Percentiles rank a stretch among this genome's conserved stretches.
These are phyloP conservation scores for Podilymbus podiceps DNA, from an alignment of 2,113 vertebrate genomes.

Conservation along the genomic window DNA sequence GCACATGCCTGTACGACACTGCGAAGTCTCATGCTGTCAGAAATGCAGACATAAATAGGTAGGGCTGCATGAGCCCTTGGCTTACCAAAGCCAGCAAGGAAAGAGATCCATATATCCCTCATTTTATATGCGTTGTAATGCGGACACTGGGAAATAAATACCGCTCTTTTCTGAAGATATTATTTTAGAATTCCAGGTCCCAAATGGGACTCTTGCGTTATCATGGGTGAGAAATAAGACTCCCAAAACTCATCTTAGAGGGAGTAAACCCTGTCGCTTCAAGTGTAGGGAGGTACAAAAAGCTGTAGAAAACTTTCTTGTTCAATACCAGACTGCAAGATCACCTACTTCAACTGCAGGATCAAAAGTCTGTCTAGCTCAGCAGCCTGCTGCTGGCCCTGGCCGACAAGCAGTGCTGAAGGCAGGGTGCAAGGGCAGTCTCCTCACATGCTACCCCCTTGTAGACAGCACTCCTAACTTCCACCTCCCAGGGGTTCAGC, in stretches of 20 bases:
- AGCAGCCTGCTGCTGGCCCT: not conserved
- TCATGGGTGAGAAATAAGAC: not conserved
- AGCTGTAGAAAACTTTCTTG: not conserved
- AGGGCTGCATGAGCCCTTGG: not conserved
- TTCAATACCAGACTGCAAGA: slow-evolving; percentile 1
- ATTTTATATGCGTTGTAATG: not conserved
- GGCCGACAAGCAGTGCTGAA: not conserved
- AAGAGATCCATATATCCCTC: not conserved
- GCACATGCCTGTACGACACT: accelerated
- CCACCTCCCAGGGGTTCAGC: not conserved
- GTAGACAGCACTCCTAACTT: not conserved
- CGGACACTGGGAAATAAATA: not conserved
- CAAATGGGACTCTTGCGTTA: not conserved
- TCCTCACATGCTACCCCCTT: accelerated
- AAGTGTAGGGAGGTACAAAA: not conserved
- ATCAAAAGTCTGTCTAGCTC: slow-evolving; percentile 21
- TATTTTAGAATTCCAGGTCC: not conserved
- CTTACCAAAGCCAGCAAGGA: not conserved
- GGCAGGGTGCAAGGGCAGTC: not conserved
- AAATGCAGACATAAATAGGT: not conserved
- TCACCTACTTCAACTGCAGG: not conserved
- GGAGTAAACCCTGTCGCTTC: not conserved
- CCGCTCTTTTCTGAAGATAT: not conserved
- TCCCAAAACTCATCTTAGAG: not conserved
- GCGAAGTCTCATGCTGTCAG: not conserved